Evolutionary conservation across 1,140 invertebrate species (phyloP), one percentile per base, ranked within the genome.

Genomic region (Eriocheir sinensis): DNA sequence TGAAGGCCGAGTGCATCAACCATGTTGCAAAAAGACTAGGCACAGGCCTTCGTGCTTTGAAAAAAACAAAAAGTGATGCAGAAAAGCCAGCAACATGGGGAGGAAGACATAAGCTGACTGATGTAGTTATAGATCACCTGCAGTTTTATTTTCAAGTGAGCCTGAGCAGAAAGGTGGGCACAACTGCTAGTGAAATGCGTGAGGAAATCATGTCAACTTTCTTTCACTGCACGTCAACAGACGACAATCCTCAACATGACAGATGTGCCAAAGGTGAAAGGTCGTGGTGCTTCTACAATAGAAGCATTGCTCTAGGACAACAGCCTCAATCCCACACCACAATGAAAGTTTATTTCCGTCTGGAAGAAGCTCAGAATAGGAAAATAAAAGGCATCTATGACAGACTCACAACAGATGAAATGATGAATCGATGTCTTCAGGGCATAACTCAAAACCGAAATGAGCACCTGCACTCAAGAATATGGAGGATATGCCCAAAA

Each of bases 201-300:
- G 86, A 89, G 9, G 86, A 38, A 89, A 41, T 89, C 40, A 8
- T 89, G 86, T 89, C 4, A 4, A 4, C 15, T 6, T 89, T 38
- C 34, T 89, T 15, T 89, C 86, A 36, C 86, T 6, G 86, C n/a
- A 89, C 40, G 12, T 89, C 86, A 15, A 89, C 86, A 38, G 86
- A 89, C n/a, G 86, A 89, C 6, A 89, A 89, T 15, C 86, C 3
- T 34, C 86, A 89, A n/a, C 86, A 89, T 41, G 34, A 89, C 36
- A 38, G 0, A 38, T 89, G 86, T 38, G 6, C 86, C 12, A 4
- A 89, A n/a, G 86, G 15, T 89, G 12, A n/a, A n/a, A n/a, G n/a
- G n/a, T n/a, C n/a, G n/a, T n/a, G n/a, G n/a, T n/a, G n/a, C n/a
- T n/a, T n/a, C n/a, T n/a, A n/a, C n/a, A n/a, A n/a, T n/a, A n/a